Percentiles rank a stretch among this genome's conserved stretches.
Conservation (phyloP, 1,140 invertebrate genomes). For the Pogonognathellus flavescens region DNA sequence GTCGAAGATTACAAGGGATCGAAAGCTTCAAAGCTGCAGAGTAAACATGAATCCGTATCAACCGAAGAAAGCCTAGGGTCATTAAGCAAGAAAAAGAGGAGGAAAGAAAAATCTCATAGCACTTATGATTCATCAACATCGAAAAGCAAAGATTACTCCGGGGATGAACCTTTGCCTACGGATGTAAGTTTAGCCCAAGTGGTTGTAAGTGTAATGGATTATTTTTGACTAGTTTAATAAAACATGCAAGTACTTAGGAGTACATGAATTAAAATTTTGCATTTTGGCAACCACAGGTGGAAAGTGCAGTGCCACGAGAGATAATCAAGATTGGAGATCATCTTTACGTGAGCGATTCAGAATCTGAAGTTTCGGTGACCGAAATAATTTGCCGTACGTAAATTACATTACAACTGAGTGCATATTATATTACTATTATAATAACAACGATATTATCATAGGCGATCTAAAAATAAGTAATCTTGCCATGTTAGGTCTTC, state of each 20-base stretch:
- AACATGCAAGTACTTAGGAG: no score
- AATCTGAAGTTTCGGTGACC: constrained; percentile 13
- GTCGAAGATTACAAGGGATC: not conserved
- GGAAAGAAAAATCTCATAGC: not conserved
- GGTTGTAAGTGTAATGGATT: no score
- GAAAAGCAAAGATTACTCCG: not conserved
- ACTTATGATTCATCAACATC: not conserved
- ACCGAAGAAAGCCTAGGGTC: no score
- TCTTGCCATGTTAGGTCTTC: constrained; percentile 48
- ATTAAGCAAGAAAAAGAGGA: not conserved
- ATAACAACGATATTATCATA: no score
- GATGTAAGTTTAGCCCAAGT: no score
- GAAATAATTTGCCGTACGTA: constrained; percentile 34
- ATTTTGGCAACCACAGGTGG: not conserved
- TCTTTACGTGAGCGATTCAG: not conserved
- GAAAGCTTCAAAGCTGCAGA: not conserved
- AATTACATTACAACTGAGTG: no score
- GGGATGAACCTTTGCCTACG: not conserved
- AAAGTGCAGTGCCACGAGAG: not conserved
- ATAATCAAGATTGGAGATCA: constrained; percentile 13
- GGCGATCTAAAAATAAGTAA: no score
- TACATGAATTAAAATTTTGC: no score
- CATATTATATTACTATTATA: no score
- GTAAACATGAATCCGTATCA: not conserved
- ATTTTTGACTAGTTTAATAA: no score